These are phyloP conservation scores for Drosophila prostipennis DNA, from an alignment of 2,888 invertebrate genomes.

Conservation along the genomic window DNA sequence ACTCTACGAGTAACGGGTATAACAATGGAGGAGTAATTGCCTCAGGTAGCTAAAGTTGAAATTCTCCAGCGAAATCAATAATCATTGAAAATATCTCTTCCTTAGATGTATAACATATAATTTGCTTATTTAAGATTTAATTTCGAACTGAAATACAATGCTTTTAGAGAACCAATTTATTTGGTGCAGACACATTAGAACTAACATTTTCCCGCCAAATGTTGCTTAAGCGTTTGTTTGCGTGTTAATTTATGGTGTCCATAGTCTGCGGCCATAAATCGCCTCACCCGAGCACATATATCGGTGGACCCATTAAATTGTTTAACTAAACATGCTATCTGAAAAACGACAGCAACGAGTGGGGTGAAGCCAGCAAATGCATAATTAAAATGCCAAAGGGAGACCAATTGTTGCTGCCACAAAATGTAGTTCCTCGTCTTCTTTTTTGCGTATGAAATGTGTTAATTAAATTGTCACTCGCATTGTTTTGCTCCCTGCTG, in stretches of 20 bases:
- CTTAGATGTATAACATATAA: not conserved
- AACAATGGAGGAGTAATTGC: no score
- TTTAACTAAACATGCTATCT: constrained; percentile 61
- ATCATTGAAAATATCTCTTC: no score
- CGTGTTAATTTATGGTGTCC: constrained; percentile 55
- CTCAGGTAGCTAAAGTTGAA: not conserved
- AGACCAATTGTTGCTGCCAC: constrained; percentile 62
- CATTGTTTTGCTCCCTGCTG: constrained; percentile 36
- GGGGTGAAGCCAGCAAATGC: constrained; percentile 29
- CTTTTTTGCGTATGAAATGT: constrained; percentile 29
- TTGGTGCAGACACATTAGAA: constrained; percentile 14
- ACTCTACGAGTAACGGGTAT: no score
- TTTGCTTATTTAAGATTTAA: not conserved
- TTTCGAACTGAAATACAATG: constrained; percentile 4
- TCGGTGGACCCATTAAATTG: constrained; percentile 60
- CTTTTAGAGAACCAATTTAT: constrained; percentile 5
- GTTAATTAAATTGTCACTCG: constrained; percentile 71
- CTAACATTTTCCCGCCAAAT: constrained; percentile 43
- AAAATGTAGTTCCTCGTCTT: constrained; percentile 17
- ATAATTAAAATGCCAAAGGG: constrained; percentile 55
- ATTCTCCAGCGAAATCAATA: no score
- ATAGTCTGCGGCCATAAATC: constrained; percentile 48
- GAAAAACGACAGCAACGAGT: constrained; percentile 20
- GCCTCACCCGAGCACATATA: constrained; percentile 43
- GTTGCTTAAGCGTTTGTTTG: constrained; percentile 67